Base-by-base conservation (phyloP, 1,140 invertebrate species). In the Drosophila kurseongensis region DNA sequence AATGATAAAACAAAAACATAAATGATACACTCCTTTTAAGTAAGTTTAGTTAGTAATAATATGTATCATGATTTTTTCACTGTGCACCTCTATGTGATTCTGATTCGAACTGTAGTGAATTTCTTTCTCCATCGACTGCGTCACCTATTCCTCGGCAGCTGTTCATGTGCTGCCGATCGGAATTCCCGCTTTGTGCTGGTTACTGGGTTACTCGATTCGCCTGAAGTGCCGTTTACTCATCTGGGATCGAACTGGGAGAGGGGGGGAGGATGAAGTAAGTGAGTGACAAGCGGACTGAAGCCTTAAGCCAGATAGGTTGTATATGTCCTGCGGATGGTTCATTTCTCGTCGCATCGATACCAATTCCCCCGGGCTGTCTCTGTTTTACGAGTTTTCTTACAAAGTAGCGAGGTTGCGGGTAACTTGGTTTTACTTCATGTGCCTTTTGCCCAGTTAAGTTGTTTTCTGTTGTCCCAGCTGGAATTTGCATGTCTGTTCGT, bases 401-500 rank as follows among this genome's bases (percentile, higher is more conserved):
- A 58, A 72, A 58, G 68, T 50, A 72, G 52, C 67, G 42, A 56
- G 35, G 40, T 56, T 69, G 67, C 16, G 63, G 66, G 32, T 41
- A 67, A 69, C 50, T 74, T 45, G 45, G 55, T 52, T 52, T 59
- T 59, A 29, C 56, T 54, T 45, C 61, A 41, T 62, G 63, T 63
- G 45, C 36, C 36, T 16, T 27, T 32, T 23, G 36, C 36, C 40
- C 56, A 52, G 41, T 47, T 62, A 52, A 74, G 71, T 65, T 75
- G 50, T 40, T 75, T 74, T 73, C 29, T 40, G 57, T 45, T 55
- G 52, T 27, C 40, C 44, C 50, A 63, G 9, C 68, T 50, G 51
- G 71, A 67, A 76, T 75, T 75, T 75, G 60, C 47, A 58, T 75
- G 61, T 75, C 72, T 45, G 38, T 51, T 75, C 73, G 72, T 67